A percentile compares a stretch with the other conserved stretches of the same genome.
Evolutionary conservation across 2,888 invertebrate genomes (phyloP).

Genomic region (Automeris io): DNA sequence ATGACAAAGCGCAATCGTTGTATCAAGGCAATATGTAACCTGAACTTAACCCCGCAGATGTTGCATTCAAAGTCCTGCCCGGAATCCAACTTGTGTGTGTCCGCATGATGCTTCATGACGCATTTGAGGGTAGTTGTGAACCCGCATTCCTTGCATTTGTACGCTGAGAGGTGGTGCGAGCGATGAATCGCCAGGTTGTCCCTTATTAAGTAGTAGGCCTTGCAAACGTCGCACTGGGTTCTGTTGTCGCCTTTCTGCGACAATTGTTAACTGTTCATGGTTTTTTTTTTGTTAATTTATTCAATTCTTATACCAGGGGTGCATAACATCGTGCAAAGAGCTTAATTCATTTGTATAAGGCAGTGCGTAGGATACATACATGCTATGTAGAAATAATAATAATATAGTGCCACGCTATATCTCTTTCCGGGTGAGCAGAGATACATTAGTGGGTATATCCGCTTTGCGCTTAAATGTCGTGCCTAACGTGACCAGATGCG

Average conservation of each 20-base stretch:
- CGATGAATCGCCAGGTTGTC: constrained; percentile 45
- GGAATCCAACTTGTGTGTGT: constrained; percentile 12
- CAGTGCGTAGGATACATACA: too few relatives aligned
- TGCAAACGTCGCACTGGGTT: constrained; percentile 51
- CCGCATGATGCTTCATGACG: constrained; percentile 34
- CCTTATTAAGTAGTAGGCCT: constrained; percentile 42
- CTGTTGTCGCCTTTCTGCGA: constrained; percentile 42
- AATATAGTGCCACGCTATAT: too few relatives aligned
- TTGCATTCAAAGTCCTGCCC: constrained; percentile 23
- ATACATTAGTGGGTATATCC: too few relatives aligned
- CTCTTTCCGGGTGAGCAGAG: too few relatives aligned
- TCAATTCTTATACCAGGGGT: too few relatives aligned
- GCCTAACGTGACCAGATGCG: too few relatives aligned
- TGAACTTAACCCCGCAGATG: constrained; percentile 37
- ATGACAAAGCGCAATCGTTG: neutral
- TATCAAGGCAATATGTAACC: constrained; percentile 23
- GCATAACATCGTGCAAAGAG: too few relatives aligned
- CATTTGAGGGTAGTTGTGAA: constrained; percentile 34
- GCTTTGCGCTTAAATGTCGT: too few relatives aligned
- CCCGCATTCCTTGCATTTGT: constrained; percentile 36
- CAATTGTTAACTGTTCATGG: neutral
- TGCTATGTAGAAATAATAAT: too few relatives aligned
- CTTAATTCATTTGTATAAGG: too few relatives aligned
- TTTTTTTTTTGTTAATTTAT: too few relatives aligned
- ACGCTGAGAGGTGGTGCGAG: constrained; percentile 37